phyloP scores from a whole-genome alignment of 2,888 invertebrate genomes.

The Tridacna gigas region DNA sequence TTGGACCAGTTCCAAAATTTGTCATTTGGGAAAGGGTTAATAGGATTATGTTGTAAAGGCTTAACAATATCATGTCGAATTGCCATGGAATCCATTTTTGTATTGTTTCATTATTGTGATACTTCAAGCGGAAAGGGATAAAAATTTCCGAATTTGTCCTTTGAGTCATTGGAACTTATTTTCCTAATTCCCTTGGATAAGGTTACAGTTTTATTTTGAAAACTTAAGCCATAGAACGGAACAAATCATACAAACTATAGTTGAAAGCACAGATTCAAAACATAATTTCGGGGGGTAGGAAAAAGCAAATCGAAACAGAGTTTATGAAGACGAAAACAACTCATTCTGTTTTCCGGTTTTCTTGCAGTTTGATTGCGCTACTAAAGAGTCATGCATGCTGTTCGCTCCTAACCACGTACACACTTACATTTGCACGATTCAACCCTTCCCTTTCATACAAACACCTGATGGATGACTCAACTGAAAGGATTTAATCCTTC shows the following conservation, averaged over 20 bases:
- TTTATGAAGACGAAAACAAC: conserved; percentile 46
- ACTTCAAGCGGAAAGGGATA: conserved; percentile 57
- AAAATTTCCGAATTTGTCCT: conserved; percentile 55
- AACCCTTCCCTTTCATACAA: neutral
- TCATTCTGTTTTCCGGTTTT: conserved; percentile 47
- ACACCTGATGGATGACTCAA: neutral
- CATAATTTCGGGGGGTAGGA: neutral
- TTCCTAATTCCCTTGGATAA: neutral
- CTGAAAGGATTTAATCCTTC: too few species aligned
- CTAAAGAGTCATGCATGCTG: conserved; percentile 32
- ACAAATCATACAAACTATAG: too few species aligned
- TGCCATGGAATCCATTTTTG: conserved; percentile 8
- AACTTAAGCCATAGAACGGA: neutral
- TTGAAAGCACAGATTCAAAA: neutral
- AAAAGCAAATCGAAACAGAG: neutral
- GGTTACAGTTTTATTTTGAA: neutral
- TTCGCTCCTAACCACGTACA: conserved; percentile 20
- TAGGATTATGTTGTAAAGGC: too few species aligned
- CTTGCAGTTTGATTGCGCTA: conserved; percentile 9
- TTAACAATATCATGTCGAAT: too few species aligned
- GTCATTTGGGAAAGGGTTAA: too few species aligned
- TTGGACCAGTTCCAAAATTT: too few species aligned
- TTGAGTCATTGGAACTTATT: neutral
- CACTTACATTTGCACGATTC: neutral
- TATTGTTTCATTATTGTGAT: neutral